Conservation (phyloP, 2,888 invertebrate genomes). For the Phania funesta region DNA sequence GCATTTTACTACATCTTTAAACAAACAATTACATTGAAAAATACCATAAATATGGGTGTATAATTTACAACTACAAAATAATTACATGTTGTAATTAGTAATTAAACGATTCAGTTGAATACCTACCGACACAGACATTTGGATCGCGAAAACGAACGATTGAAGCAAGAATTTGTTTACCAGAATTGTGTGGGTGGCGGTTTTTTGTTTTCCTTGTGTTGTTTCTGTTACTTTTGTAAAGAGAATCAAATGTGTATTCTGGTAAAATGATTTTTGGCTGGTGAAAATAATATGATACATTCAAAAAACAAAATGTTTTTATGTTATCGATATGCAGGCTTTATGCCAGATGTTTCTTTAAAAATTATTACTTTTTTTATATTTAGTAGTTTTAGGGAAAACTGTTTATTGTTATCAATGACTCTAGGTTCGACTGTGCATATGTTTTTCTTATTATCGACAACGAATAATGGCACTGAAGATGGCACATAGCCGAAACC, state of each 20-base stretch:
- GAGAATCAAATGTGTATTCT: no score
- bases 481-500: no score
- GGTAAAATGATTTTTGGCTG: background rate
- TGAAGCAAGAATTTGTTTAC: background rate
- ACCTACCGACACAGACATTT: background rate
- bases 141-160: background rate
- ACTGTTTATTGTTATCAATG: no score
- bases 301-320: no score
- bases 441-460: no score
- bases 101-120: slow-evolving; percentile 10
- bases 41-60: slow-evolving; percentile 8
- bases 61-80: slow-evolving; percentile 13
- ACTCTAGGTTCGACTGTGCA: no score
- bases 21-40: background rate
- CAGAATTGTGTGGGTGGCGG: background rate
- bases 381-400: no score
- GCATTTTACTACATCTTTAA: background rate
- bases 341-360: no score
- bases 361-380: no score
- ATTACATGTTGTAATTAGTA: slow-evolving; percentile 24
- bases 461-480: no score
- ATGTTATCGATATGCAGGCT: no score
- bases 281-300: background rate
- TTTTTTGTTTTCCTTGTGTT: background rate
- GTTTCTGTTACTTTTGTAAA: no score